Conservation (phyloP, 2,888 invertebrate genomes). For the Nezara viridula region DNA sequence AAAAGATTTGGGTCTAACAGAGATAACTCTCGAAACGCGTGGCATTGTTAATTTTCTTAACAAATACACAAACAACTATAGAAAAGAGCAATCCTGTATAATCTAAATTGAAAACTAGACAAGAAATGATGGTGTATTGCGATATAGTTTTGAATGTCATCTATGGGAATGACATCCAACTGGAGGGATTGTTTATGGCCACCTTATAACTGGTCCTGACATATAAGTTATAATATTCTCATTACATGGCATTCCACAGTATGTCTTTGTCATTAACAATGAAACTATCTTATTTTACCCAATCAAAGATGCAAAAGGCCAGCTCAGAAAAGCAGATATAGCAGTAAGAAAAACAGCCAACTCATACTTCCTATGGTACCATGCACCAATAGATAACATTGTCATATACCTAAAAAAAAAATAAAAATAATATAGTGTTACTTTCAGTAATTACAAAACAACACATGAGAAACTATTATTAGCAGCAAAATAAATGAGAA, state of each 20-base stretch:
- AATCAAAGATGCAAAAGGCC: constrained; percentile 97
- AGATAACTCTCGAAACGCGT: too few species aligned
- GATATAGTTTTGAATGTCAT: too few species aligned
- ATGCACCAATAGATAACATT: constrained; percentile 87
- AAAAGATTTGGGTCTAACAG: too few species aligned
- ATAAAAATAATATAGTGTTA: neutral
- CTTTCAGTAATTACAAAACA: neutral
- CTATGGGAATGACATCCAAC: too few species aligned
- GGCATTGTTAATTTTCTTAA: too few species aligned
- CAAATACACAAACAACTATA: too few species aligned
- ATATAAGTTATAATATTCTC: too few species aligned
- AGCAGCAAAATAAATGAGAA: neutral
- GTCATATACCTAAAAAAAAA: constrained; percentile 76
- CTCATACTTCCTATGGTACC: constrained; percentile 87
- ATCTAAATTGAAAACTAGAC: too few species aligned
- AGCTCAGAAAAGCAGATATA: constrained; percentile 84
- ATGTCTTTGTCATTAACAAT: constrained; percentile 49
- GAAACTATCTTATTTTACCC: constrained; percentile 72
- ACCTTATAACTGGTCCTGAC: too few species aligned
- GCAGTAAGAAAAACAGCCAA: constrained; percentile 88
- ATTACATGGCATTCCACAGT: constrained; percentile 47
- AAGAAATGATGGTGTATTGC: too few species aligned
- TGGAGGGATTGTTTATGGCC: too few species aligned
- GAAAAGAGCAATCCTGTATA: too few species aligned
- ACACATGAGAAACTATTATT: neutral